Evolutionary conservation across 1,140 invertebrate species (phyloP).

Genomic region (Heliothis virescens): DNA sequence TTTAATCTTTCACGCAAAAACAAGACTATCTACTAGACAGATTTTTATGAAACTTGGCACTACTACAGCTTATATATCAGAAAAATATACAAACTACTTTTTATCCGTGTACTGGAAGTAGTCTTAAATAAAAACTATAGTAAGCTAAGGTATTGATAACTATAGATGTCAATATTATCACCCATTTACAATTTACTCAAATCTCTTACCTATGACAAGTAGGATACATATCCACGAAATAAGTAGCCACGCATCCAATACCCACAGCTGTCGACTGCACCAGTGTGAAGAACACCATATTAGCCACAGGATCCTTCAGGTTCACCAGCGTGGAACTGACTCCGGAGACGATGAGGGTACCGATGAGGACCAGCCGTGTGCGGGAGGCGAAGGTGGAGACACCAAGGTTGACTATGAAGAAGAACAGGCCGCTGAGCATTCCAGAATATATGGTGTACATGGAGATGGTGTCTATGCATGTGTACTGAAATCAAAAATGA

Average conservation of each 20-base stretch:
- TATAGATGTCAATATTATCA: neutral
- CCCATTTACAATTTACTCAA: neutral
- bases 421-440: slow-evolving; percentile 55
- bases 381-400: slow-evolving; percentile 51
- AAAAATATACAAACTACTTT: too few relatives aligned
- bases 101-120: too few relatives aligned
- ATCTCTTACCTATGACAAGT: slow-evolving; percentile 60
- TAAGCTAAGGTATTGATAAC: neutral
- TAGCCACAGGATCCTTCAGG: slow-evolving; percentile 57
- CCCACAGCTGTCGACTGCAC: slow-evolving; percentile 61
- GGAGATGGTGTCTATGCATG: slow-evolving; percentile 61
- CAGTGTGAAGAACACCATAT: slow-evolving; percentile 60
- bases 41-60: too few relatives aligned
- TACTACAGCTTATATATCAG: too few relatives aligned
- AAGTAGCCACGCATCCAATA: slow-evolving; percentile 58
- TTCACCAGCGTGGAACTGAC: slow-evolving; percentile 58
- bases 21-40: too few relatives aligned
- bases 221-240: slow-evolving; percentile 69
- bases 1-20: too few relatives aligned
- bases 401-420: slow-evolving; percentile 51
- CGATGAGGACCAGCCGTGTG: slow-evolving; percentile 56
- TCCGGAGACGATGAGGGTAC: slow-evolving; percentile 49
- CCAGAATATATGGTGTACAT: slow-evolving; percentile 59
- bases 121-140: too few relatives aligned
- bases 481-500: slow-evolving; percentile 55